Base-by-base conservation (phyloP, 1,140 invertebrate genomes). In the Telenomus remus region DNA sequence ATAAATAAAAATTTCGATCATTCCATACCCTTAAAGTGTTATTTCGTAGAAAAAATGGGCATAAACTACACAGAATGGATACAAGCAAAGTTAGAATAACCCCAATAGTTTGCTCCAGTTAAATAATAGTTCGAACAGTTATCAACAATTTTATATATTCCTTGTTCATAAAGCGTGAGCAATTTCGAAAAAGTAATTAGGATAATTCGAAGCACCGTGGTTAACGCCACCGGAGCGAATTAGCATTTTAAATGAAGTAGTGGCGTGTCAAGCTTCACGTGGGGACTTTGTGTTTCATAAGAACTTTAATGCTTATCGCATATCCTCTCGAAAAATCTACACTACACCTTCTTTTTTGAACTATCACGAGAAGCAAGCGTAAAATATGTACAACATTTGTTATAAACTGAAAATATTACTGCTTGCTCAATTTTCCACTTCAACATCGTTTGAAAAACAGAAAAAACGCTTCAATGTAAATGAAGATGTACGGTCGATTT, bases 241-340 rank as follows among this genome's bases (percentile, higher is more conserved):
- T 88, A 87, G 87, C 87, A 88, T 88, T 88, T 88, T 87, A 87
- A 88, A 88, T 88, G 86, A 88, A 88, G 81, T 84, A 81, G 87
- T 88, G 79, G 86, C 85, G 87, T 87, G 87, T 82, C 66, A 74
- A 78, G 79, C 50, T 57, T 63, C 68, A 79, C 74, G 79, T 80
- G 57, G 63, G 79, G 79, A 85, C 84, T 85, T 84, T 85, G 84
- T 82, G 79, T 81, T 86, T 85, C 85, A 85, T 85, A 86, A 82
- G 83, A 86, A 86, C 81, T 84, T 85, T 84, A 83, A 82, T 83
- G 84, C 86, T 85, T 86, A 86, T 86, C 84, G 82, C 82, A 80
- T 85, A 84, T 83, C 74, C 81, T 73, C 73, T 79, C 57, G 64
- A 79, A 81, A 79, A 81, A 82, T 81, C 70, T 79, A 79, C 76